Evolutionary conservation across 2,797 vertebrate species (phyloP).

Genomic region (Acrossocheilus wenchowensis): DNA sequence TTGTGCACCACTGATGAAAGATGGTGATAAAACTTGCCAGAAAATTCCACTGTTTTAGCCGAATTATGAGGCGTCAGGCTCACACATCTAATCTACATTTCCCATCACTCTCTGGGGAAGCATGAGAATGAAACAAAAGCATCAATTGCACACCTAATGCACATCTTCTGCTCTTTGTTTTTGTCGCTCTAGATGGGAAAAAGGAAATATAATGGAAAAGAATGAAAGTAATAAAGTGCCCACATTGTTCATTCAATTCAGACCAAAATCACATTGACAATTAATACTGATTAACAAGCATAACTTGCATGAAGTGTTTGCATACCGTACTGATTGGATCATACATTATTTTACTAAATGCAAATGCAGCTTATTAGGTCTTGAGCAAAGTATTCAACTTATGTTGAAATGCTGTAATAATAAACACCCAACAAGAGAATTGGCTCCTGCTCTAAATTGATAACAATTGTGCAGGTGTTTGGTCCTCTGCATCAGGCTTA

Average conservation of each 20-base stretch:
- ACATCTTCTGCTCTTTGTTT: not conserved
- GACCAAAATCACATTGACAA: not conserved
- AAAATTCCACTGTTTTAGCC: not conserved
- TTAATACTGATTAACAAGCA: not conserved
- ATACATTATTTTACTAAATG: not conserved
- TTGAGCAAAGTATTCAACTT: not conserved
- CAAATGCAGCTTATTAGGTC: not conserved
- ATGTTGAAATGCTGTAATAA: not conserved
- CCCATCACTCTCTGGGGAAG: not conserved
- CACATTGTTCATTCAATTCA: not conserved
- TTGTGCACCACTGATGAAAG: not conserved
- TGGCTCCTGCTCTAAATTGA: not conserved
- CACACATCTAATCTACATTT: not conserved
- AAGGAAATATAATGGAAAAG: not conserved
- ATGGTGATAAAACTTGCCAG: not conserved
- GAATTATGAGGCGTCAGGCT: not conserved
- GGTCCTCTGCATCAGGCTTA: not conserved
- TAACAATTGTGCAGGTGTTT: constrained; percentile 9
- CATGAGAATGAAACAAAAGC: not conserved
- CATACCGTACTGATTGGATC: not conserved
- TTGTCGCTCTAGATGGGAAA: not conserved
- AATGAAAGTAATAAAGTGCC: not conserved
- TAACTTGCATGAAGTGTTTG: not conserved
- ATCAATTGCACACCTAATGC: not conserved
- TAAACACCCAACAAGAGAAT: constrained; percentile 1